Conservation (phyloP, 2,113 vertebrate genomes). For the Engraulis encrasicolus region DNA sequence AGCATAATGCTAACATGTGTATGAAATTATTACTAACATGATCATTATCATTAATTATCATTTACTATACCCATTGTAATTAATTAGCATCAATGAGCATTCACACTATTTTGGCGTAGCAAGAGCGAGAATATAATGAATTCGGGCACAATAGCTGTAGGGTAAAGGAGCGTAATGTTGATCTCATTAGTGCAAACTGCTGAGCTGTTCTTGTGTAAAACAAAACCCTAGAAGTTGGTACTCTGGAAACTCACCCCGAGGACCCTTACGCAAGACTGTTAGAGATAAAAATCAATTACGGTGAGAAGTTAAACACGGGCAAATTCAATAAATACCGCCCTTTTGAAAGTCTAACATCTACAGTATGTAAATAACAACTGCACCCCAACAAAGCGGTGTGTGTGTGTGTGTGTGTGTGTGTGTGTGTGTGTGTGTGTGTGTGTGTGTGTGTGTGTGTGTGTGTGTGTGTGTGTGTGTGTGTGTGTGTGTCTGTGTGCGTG, state of each 20-base stretch:
- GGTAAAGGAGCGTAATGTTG: neutral
- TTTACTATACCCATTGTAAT: too few relatives aligned
- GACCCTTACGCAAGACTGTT: neutral
- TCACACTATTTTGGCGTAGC: too few relatives aligned
- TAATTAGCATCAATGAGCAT: too few relatives aligned
- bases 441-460: too few relatives aligned
- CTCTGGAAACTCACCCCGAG: neutral
- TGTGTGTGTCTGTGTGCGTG: too few relatives aligned
- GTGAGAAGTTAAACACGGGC: neutral
- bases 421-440: too few relatives aligned
- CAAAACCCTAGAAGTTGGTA: neutral
- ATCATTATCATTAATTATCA: neutral
- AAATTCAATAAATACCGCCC: neutral
- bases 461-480: too few relatives aligned
- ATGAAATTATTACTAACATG: neutral
- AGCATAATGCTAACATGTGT: neutral
- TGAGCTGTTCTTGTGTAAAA: slow-evolving; percentile 17
- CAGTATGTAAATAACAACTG: neutral
- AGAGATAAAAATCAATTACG: neutral
- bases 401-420: too few relatives aligned
- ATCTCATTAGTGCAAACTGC: neutral
- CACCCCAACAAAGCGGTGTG: too few relatives aligned
- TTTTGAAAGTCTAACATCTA: neutral
- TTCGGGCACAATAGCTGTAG: neutral
- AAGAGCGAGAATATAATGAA: neutral